A percentile compares a stretch with the other conserved stretches of the same genome.
Evolutionary conservation across 2,888 invertebrate genomes (phyloP).

Genomic region (Erebia aethiops): DNA sequence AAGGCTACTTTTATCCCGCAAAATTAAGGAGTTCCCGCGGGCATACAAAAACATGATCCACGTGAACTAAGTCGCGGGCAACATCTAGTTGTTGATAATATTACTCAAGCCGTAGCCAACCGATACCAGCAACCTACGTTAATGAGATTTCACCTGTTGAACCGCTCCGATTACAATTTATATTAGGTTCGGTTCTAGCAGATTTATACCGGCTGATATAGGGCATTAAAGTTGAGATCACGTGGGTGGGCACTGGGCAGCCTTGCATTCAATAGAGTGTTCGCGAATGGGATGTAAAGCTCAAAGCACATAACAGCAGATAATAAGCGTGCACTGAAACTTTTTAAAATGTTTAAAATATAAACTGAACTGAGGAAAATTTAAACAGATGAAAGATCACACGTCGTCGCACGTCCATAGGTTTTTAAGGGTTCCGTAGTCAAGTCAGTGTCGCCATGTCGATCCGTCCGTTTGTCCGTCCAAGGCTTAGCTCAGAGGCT

Average conservation of each 20-base stretch:
- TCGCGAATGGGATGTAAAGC: constrained; percentile 3
- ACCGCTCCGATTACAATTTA: constrained; percentile 50
- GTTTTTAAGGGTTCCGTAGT: too few species aligned
- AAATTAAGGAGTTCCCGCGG: too few species aligned
- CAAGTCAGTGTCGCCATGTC: too few species aligned
- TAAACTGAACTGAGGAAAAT: too few species aligned
- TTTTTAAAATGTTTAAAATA: neutral
- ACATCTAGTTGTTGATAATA: too few species aligned
- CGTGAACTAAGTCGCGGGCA: too few species aligned
- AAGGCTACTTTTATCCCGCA: too few species aligned
- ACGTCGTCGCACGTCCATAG: too few species aligned
- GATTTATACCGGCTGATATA: constrained; percentile 28
- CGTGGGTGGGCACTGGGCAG: constrained; percentile 26
- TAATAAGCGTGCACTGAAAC: neutral
- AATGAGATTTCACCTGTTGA: constrained; percentile 49
- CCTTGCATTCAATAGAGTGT: constrained; percentile 24
- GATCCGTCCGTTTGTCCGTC: too few species aligned
- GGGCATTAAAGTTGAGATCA: constrained; percentile 28
- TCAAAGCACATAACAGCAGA: neutral
- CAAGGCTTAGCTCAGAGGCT: too few species aligned
- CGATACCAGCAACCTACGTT: constrained; percentile 24
- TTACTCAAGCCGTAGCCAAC: constrained; percentile 11
- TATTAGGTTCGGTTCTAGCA: constrained; percentile 33
- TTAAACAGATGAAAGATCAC: too few species aligned
- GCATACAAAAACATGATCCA: too few species aligned